These are phyloP conservation scores for Phymatocera aterrima DNA, from an alignment of 2,888 invertebrate genomes.

Conservation along the genomic window DNA sequence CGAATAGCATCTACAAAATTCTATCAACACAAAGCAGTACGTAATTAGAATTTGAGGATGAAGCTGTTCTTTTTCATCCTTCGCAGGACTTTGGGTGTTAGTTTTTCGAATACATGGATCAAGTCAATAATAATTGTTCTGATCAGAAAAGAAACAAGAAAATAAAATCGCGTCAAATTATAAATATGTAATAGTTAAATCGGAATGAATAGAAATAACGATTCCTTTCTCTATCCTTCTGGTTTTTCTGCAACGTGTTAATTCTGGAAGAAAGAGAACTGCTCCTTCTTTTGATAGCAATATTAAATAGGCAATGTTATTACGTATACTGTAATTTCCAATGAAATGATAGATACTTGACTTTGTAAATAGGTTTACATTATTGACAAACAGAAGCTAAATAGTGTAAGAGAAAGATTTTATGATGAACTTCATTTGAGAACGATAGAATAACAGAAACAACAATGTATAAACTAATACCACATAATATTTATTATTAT, in stretches of 20 bases:
- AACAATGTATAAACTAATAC: conserved; percentile 7
- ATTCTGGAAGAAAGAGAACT: not conserved
- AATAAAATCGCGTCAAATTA: too few species aligned
- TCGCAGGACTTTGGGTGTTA: too few species aligned
- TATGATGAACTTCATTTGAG: not conserved
- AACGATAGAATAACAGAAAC: not conserved
- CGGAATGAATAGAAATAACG: too few species aligned
- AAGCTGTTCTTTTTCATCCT: too few species aligned
- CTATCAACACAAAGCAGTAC: not conserved
- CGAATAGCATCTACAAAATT: not conserved
- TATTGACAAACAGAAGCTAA: conserved; percentile 19
- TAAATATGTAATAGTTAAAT: too few species aligned
- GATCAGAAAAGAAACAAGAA: too few species aligned
- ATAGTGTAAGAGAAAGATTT: conserved; percentile 9
- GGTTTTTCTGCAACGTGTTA: too few species aligned
- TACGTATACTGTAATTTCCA: not conserved
- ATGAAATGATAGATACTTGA: conserved; percentile 3
- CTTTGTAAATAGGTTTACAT: not conserved
- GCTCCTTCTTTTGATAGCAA: not conserved
- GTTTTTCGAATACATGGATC: too few species aligned
- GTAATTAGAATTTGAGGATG: too few species aligned
- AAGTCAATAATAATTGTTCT: too few species aligned
- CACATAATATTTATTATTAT: conserved; percentile 33
- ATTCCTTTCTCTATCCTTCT: too few species aligned
- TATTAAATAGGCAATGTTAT: conserved; percentile 21